Evolutionary conservation across 2,113 vertebrate genomes (phyloP), one percentile per base, ranked within the genome.

Genomic region (Rhinichthys klamathensis): DNA sequence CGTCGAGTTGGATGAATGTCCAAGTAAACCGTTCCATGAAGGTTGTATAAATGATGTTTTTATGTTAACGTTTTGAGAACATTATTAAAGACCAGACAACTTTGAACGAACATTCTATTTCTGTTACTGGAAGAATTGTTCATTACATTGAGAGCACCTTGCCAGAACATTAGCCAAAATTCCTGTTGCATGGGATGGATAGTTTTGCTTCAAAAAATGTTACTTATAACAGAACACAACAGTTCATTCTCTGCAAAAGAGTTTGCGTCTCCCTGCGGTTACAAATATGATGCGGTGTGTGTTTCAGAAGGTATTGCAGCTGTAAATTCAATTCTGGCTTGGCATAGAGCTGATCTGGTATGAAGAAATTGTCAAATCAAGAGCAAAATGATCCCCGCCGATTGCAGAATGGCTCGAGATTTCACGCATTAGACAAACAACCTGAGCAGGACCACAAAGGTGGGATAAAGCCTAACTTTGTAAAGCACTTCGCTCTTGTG

Each of bases 351-450:
- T 72, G 82, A 88, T 80, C 85, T 82, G 9, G 49, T 76, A 21
- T 51, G 46, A 76, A 56, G 25, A 90, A 91, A 91, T 86, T 82
- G 77, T 90, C 72, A 88, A 88, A 91, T 88, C 44, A 82, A 73
- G 58, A 89, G 73, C 63, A 88, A 88, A 87, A 88, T 65, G 61
- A 81, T 86, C 84, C 87, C 83, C 2, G 70, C 85, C 2, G 63
- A 88, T 91, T 51, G 84, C 44, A 3, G 38, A 87, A 84, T 67
- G 86, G 88, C 86, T 78, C 38, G 69, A 84, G 83, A 87, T 89
- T 88, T 91, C 89, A 90, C 67, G 88, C 84, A 88, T 83, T 88
- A 88, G 80, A 72, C 78, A 93, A 92, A 91, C 90, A 90, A 87
- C 73, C 87, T 44, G 67, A 82, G 78, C 70, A 54, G 44, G 89